Percentiles rank a stretch among this genome's conserved stretches.
phyloP scores from a whole-genome alignment of 2,113 vertebrate species.

The Laterallus jamaicensis region DNA sequence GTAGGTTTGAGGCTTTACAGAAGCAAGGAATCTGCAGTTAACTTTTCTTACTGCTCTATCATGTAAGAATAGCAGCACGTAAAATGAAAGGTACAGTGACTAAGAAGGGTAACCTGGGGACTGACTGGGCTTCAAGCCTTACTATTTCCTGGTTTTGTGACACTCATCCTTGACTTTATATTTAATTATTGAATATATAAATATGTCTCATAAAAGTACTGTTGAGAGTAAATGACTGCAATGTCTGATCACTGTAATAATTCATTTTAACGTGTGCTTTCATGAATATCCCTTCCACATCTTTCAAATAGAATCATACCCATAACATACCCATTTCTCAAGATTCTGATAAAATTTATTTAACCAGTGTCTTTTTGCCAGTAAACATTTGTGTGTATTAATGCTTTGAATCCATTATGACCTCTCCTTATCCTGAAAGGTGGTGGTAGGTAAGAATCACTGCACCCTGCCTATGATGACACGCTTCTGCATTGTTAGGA shows the following conservation, averaged over 20 bases:
- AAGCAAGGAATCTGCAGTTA: background rate
- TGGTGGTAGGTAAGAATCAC: fast-evolving
- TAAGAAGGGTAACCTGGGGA: background rate
- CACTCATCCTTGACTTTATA: conserved; percentile 37
- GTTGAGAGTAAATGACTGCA: conserved; percentile 72
- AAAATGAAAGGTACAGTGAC: background rate
- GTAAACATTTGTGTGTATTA: background rate
- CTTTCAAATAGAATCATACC: background rate
- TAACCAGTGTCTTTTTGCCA: background rate
- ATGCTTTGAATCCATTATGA: background rate
- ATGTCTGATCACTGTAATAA: conserved; percentile 59
- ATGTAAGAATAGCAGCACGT: background rate
- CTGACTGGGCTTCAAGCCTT: conserved; percentile 38
- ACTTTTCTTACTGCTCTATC: background rate
- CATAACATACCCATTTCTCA: background rate
- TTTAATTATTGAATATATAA: conserved; percentile 62
- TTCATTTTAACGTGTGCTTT: conserved; percentile 17
- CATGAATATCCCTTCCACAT: background rate
- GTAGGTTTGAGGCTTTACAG: conserved; percentile 4
- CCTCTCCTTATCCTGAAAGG: background rate
- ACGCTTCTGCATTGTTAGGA: background rate
- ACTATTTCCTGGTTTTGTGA: conserved; percentile 36
- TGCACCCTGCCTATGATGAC: background rate
- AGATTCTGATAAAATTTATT: background rate
- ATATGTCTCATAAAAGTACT: conserved; percentile 70